phyloP scores from a whole-genome alignment of 1,140 invertebrate genomes.

The Eulimnadia texana region DNA sequence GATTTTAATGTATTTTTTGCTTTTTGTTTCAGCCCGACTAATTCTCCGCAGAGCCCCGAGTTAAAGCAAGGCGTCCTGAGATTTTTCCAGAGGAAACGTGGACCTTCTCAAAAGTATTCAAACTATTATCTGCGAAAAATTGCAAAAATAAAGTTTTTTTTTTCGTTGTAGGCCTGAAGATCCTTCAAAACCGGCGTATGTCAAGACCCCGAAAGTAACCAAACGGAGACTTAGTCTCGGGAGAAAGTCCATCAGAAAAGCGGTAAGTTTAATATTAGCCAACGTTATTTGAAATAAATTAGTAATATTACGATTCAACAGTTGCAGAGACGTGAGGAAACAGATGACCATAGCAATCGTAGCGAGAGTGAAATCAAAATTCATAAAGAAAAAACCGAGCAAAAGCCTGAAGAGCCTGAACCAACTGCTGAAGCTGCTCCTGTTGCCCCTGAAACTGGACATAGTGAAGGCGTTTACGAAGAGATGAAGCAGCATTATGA shows the following conservation, averaged over 20 bases:
- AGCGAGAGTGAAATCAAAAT: no score
- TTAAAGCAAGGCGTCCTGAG: not conserved
- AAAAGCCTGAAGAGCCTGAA: not conserved
- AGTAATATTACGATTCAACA: not conserved
- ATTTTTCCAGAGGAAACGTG: not conserved
- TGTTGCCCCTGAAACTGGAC: not conserved
- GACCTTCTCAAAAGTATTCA: not conserved
- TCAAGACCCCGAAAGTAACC: conserved; percentile 10
- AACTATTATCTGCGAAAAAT: not conserved
- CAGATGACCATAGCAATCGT: no score
- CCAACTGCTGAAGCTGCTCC: not conserved
- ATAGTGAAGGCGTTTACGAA: not conserved
- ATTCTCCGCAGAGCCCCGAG: not conserved
- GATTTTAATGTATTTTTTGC: no score
- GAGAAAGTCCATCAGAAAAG: conserved; percentile 7
- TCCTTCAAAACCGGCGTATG: not conserved
- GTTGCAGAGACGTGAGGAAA: not conserved
- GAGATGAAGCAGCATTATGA: conserved; percentile 6
- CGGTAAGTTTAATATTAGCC: conserved; percentile 4
- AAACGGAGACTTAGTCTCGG: conserved; percentile 12
- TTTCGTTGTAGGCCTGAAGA: not conserved
- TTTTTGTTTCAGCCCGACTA: no score
- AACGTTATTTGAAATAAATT: not conserved
- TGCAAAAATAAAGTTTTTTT: no score
- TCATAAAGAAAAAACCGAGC: not conserved